Conservation (phyloP, 2,113 vertebrate species). For the Lichenostomus cassidix region DNA sequence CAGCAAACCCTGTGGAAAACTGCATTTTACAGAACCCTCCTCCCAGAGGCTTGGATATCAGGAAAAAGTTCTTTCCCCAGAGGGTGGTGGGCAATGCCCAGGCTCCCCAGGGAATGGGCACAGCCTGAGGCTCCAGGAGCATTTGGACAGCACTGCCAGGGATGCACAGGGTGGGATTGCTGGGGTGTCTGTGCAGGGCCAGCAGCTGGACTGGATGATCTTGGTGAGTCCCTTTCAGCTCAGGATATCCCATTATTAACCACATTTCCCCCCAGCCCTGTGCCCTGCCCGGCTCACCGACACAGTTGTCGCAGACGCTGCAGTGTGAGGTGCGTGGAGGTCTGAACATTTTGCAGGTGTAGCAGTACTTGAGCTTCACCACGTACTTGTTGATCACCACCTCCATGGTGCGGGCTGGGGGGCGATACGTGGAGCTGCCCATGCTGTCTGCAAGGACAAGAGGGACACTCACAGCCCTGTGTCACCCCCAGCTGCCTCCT, state of each 20-base stretch:
- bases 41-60: background rate
- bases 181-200: background rate
- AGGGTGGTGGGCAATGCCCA: background rate
- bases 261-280: rapidly evolving
- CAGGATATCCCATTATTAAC: rapidly evolving
- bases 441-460: slow-evolving; percentile 81
- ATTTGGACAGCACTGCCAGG: rapidly evolving
- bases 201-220: rapidly evolving
- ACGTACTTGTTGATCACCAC: slow-evolving; percentile 91
- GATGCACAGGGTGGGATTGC: rapidly evolving
- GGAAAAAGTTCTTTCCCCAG: background rate
- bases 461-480: background rate
- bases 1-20: background rate
- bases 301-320: slow-evolving; percentile 96
- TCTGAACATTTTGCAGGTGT: slow-evolving; percentile 97
- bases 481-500: background rate
- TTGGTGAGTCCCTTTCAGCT: background rate
- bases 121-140: rapidly evolving
- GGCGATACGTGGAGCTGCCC: slow-evolving; percentile 89
- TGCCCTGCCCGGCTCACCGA: slow-evolving; percentile 74
- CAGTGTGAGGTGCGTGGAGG: slow-evolving; percentile 95
- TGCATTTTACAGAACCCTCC: background rate
- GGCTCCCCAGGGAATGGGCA: background rate
- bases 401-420: slow-evolving; percentile 90
- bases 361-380: slow-evolving; percentile 97